phyloP scores from a whole-genome alignment of 1,140 invertebrate species.

The Drosophila kanapiae region DNA sequence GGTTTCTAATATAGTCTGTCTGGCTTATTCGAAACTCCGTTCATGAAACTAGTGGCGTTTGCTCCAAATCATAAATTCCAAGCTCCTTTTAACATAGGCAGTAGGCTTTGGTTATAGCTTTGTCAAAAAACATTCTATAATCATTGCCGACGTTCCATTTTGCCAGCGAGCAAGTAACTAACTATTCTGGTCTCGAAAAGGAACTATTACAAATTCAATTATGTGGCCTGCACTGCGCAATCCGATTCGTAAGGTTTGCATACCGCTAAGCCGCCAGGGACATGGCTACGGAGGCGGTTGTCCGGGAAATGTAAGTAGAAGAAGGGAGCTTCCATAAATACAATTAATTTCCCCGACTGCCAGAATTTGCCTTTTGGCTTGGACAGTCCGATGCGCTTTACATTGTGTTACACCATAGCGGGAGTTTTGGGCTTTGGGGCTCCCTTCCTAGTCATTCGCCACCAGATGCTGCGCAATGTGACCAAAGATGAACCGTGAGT shows the following conservation, averaged over 20 bases:
- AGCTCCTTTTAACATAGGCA: neutral
- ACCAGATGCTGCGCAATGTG: conserved; percentile 60
- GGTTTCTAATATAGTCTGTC: neutral
- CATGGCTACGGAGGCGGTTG: conserved; percentile 47
- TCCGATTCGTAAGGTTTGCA: conserved; percentile 23
- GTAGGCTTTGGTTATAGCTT: neutral
- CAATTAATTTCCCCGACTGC: neutral
- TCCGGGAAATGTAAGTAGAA: conserved; percentile 53
- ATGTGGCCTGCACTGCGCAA: conserved; percentile 46
- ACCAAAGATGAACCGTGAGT: conserved; percentile 36
- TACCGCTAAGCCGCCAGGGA: conserved; percentile 24
- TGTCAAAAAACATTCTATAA: neutral
- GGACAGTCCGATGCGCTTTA: conserved; percentile 60
- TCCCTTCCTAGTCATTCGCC: conserved; percentile 60
- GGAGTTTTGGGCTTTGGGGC: conserved; percentile 61
- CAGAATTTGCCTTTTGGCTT: conserved; percentile 68
- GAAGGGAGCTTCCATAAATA: too few species aligned
- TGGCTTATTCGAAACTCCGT: neutral
- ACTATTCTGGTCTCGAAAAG: conserved; percentile 5
- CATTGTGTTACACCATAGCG: conserved; percentile 38
- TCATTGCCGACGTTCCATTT: neutral
- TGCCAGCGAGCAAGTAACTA: neutral
- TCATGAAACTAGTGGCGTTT: neutral
- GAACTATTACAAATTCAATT: conserved; percentile 23
- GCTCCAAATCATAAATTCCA: too few species aligned